Base-by-base conservation (phyloP, 2,797 vertebrate genomes). In the Microctenopoma stevenorrisi region DNA sequence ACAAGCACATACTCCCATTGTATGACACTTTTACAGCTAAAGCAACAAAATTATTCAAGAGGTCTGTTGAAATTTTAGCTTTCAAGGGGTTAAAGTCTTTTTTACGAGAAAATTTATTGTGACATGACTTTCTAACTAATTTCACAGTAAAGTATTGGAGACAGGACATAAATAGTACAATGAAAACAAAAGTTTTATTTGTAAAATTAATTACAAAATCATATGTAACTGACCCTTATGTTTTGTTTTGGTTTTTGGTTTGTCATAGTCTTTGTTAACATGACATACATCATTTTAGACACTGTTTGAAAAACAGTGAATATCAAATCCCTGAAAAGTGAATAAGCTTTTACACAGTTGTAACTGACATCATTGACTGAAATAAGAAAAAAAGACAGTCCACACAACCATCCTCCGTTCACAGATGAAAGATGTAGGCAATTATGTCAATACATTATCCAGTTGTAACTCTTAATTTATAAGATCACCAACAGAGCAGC, bases 351-450 rank as follows among this genome's bases (percentile, higher is more conserved):
- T 8, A 35, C 7, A 35, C 33, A 8, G 33, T 35, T 35, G 33
- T 35, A 35, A 35, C 7, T 9, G 7, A 35, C 33, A 2, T 35
- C 33, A 5, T 51, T 52, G 14, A 75, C 33, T 51, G 52, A 61
- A 46, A 35, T 49, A 73, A 69, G 18, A 59, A 10, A 59, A 10
- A 7, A 65, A 16, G 26, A 4, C 16, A 43, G 42, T 51, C 37
- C 5, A 46, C 4, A 54, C 18, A 66, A 60, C 37, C 64, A 18
- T 58, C 28, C 10, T 53, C 30, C 25, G 28, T 38, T 43, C 8
- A 52, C 15, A 57, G 12, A 56, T 33, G 30, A 33, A 33, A 33
- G 4, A 33, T 33, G 5, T 33, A 33, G 85, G 72, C 56, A 72
- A 15, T 37, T 35, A 12, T 40, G 64, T 57, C 15, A 38, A 54